Evolutionary conservation across 2,888 invertebrate species (phyloP).

Genomic region (Dioctria linearis): DNA sequence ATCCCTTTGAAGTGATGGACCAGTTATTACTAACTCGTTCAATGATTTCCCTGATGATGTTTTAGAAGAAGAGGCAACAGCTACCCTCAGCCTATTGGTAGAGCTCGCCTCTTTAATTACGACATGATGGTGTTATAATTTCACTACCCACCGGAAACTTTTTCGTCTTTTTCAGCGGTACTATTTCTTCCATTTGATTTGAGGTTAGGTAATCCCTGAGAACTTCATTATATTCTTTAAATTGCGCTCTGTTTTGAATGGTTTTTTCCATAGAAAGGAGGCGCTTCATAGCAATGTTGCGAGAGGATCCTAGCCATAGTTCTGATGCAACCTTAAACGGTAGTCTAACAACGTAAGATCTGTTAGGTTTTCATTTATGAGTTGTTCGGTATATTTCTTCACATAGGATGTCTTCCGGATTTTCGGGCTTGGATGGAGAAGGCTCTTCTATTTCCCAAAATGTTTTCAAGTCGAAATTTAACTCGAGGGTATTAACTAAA

Average conservation of each 20-base stretch:
- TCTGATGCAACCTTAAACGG: background rate
- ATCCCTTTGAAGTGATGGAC: constrained; percentile 61
- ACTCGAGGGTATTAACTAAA: too few species aligned
- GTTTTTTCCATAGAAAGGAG: background rate
- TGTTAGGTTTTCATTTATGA: background rate
- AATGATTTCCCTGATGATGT: constrained; percentile 57
- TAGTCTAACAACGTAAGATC: background rate
- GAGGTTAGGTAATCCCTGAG: background rate
- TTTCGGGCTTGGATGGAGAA: too few species aligned
- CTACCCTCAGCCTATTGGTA: constrained; percentile 52
- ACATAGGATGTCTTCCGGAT: too few species aligned
- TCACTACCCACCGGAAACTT: background rate
- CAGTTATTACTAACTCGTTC: constrained; percentile 60
- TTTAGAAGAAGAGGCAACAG: constrained; percentile 54
- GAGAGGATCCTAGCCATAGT: background rate
- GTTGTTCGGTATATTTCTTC: constrained; percentile 1
- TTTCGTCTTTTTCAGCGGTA: background rate
- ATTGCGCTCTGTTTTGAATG: background rate
- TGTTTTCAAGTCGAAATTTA: too few species aligned
- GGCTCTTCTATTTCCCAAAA: too few species aligned
- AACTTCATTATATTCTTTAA: background rate
- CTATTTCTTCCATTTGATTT: background rate
- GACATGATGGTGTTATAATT: constrained; percentile 15
- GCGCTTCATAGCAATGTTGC: background rate
- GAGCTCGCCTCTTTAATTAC: constrained; percentile 37